Evolutionary conservation across 2,888 invertebrate genomes (phyloP), one percentile per base, ranked within the genome.

Genomic region (Thysanoteuthis rhombus): DNA sequence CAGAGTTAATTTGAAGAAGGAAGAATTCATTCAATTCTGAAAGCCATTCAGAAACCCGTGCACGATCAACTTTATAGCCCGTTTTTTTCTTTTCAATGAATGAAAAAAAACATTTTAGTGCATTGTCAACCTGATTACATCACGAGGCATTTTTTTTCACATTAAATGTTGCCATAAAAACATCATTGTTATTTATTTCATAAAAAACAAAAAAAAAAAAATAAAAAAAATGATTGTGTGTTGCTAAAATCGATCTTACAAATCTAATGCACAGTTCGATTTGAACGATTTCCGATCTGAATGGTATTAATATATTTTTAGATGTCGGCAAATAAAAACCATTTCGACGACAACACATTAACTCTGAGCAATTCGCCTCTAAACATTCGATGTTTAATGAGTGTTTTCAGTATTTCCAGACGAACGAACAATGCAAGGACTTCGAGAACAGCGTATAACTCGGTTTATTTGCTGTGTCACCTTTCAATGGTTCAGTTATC

Each of bases 251-350:
- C n/a, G 75, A 75, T 75, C n/a, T n/a, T 3, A 25, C n/a, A 36
- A 36, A 75, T 75, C n/a, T n/a, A 75, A 75, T 75, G n/a, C 8
- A 75, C 25, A n/a, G n/a, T 75, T 75, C 75, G n/a, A 75, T 75
- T 36, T n/a, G n/a, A 75, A 75, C 19, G 75, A 75, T 75, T 75
- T n/a, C 75, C 75, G 75, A 75, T 75, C 12, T 75, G 75, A 75
- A 75, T 75, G 36, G n/a, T 36, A 75, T 75, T 75, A 36, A 75
- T 75, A 75, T 75, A 75, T n/a, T 75, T 75, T 75, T 75, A 12
- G 75, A n/a, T 75, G 75, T 75, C n/a, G 75, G n/a, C 75, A 75
- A 75, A 75, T 75, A 75, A 75, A n/a, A 75, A 75, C n/a, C 75
- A 75, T 75, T 75, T 75, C 19, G 75, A 36, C n/a, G n/a, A 75